These are phyloP conservation scores for Physella acuta DNA, from an alignment of 1,140 invertebrate genomes.

Conservation along the genomic window DNA sequence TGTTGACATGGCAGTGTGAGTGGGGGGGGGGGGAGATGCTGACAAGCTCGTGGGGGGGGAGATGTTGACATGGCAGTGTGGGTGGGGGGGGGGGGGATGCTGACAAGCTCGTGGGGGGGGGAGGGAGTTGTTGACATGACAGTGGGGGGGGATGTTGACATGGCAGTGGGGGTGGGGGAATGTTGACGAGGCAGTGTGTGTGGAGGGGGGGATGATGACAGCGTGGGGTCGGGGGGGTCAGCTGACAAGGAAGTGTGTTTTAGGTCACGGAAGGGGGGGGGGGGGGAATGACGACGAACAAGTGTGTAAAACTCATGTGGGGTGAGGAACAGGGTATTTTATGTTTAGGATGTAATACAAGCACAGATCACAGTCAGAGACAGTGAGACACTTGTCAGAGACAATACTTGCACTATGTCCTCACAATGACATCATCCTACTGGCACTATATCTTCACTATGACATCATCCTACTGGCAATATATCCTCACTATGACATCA, in stretches of 20 bases:
- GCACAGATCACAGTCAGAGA: too few relatives aligned
- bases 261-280: neutral
- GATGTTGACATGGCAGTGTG: neutral
- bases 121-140: neutral
- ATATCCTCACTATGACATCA: too few relatives aligned
- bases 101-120: neutral
- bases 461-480: too few relatives aligned
- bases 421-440: too few relatives aligned
- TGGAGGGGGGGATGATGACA: neutral
- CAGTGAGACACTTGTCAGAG: too few relatives aligned
- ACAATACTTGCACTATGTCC: too few relatives aligned
- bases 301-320: neutral
- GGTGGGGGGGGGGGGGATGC: neutral
- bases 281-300: neutral
- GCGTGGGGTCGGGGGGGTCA: neutral
- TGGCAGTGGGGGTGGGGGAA: neutral
- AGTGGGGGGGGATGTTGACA: too few relatives aligned
- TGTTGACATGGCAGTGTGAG: neutral
- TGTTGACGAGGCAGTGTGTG: neutral
- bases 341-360: too few relatives aligned
- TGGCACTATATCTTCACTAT: too few relatives aligned
- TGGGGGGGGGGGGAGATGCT: neutral
- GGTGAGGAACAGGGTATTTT: neutral
- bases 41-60: neutral
- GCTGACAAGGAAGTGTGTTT: neutral